Evolutionary conservation across 2,888 invertebrate species (phyloP).

Genomic region (Tipula confusa): DNA sequence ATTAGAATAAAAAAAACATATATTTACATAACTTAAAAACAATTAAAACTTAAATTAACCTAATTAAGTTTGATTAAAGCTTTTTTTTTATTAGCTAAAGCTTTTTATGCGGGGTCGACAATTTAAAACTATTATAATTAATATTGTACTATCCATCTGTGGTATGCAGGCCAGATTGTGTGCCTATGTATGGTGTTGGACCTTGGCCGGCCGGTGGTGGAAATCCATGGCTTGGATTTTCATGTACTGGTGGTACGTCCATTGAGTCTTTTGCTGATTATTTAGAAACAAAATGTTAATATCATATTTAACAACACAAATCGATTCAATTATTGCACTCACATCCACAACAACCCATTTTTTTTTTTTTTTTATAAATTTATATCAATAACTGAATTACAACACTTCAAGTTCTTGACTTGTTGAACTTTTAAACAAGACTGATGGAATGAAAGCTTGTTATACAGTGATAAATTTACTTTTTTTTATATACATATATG

Average conservation of each 20-base stretch:
- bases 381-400: too few relatives aligned
- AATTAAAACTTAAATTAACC: background rate
- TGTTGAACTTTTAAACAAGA: background rate
- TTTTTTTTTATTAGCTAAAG: background rate
- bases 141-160: background rate
- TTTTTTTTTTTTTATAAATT: background rate
- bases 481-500: background rate
- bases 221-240: background rate
- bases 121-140: background rate
- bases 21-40: constrained; percentile 25
- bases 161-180: background rate
- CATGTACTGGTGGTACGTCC: background rate
- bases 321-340: background rate
- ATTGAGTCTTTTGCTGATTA: background rate
- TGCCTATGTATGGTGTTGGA: background rate
- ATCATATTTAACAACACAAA: background rate
- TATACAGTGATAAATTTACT: background rate
- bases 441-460: background rate
- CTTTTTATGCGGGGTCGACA: background rate
- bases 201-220: background rate
- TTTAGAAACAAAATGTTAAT: background rate
- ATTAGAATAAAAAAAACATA: background rate
- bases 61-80: background rate
- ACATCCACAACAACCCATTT: constrained; percentile 6
- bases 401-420: background rate